Percentiles rank a stretch among this genome's conserved stretches.
These are phyloP conservation scores for Ormyrus thymus DNA, from an alignment of 2,888 invertebrate species.

Conservation along the genomic window DNA sequence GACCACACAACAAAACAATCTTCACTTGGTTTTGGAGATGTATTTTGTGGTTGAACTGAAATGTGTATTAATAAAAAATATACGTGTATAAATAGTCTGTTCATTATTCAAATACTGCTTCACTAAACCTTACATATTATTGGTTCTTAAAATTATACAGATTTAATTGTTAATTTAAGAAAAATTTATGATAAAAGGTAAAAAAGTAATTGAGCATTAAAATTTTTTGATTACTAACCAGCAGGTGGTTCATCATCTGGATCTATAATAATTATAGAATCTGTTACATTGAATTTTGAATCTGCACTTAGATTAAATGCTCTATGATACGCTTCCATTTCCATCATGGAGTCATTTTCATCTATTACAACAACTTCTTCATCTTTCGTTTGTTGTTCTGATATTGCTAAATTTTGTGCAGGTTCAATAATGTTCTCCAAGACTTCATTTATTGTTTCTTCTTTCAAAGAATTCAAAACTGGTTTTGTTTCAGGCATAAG, in stretches of 20 bases:
- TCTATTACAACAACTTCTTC: constrained; percentile 48
- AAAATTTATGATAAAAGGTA: background rate
- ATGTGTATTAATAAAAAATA: background rate
- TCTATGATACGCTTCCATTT: constrained; percentile 39
- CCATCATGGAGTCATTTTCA: constrained; percentile 17
- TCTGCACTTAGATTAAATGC: constrained; percentile 2
- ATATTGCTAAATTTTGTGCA: background rate
- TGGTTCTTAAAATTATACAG: background rate
- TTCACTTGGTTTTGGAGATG: constrained; percentile 53
- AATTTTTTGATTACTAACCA: constrained; percentile 14
- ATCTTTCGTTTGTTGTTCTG: background rate
- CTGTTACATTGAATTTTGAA: constrained; percentile 23
- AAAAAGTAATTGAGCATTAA: background rate
- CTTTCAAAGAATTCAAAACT: background rate
- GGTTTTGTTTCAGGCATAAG: background rate
- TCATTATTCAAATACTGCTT: background rate
- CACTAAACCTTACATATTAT: background rate
- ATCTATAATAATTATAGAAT: constrained; percentile 42
- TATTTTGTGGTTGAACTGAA: constrained; percentile 49
- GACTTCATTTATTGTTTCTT: background rate
- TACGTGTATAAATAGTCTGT: constrained; percentile 6
- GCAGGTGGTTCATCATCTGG: constrained; percentile 45
- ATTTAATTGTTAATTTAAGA: no score
- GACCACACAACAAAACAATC: constrained; percentile 64
- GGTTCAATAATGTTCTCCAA: background rate